Conservation (phyloP, 1,140 invertebrate genomes). For the Cydia strobilella region DNA sequence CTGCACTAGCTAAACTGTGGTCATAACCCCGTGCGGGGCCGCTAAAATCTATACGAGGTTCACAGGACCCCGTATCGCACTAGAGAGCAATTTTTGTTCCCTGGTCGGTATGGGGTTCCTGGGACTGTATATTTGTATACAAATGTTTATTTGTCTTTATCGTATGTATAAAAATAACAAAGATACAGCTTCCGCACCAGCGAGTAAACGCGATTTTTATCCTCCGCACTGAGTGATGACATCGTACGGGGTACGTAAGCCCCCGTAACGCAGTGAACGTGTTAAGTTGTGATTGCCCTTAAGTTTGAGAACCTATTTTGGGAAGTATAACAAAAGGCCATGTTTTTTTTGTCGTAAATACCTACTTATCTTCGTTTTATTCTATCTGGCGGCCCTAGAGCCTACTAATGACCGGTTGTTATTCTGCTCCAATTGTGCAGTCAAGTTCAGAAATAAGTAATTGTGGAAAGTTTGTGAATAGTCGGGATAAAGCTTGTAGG, state of each 20-base stretch:
- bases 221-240: no score
- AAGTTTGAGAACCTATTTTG: background rate
- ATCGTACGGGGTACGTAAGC: no score
- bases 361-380: slow-evolving; percentile 1
- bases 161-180: background rate
- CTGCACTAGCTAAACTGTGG: background rate
- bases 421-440: slow-evolving; percentile 2
- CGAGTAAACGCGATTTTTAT: no score
- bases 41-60: no score
- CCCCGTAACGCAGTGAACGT: no score
- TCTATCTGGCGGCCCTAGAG: background rate
- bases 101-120: no score
- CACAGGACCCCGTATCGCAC: background rate
- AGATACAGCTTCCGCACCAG: background rate
- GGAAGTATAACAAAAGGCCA: background rate
- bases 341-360: background rate
- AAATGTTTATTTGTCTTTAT: no score
- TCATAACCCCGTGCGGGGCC: no score
- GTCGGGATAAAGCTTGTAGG: slow-evolving; percentile 1
- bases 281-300: no score
- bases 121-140: no score
- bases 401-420: slow-evolving; percentile 5
- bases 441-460: slow-evolving; percentile 15
- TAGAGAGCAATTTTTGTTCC: no score
- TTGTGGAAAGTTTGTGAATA: slow-evolving; percentile 16